A percentile compares a stretch with the other conserved stretches of the same genome.
phyloP scores from a whole-genome alignment of 2,797 vertebrate species.

The Okamejei kenojei region DNA sequence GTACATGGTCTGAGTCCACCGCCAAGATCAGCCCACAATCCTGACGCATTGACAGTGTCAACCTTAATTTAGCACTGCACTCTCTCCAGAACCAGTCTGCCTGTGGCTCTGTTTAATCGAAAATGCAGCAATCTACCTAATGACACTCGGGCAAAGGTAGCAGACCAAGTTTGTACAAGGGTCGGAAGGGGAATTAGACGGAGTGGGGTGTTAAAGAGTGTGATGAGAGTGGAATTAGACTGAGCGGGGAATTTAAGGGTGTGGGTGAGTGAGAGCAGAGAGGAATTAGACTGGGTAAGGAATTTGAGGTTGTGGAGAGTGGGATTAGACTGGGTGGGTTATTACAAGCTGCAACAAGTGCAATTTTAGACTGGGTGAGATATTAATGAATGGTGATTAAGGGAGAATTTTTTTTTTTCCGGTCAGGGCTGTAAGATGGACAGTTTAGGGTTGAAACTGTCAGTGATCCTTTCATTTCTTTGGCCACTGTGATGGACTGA shows the following conservation, averaged over 20 bases:
- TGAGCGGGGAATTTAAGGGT: neutral
- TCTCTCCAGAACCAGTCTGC: neutral
- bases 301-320: neutral
- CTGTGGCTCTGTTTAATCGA: neutral
- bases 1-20: neutral
- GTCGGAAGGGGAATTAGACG: neutral
- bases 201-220: neutral
- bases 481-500: neutral
- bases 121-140: neutral
- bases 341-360: neutral
- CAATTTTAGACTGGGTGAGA: neutral
- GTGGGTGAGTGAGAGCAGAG: neutral
- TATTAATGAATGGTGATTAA: no score
- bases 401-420: no score
- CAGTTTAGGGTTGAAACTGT: neutral
- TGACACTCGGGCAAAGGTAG: neutral
- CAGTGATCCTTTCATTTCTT: neutral
- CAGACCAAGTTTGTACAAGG: neutral
- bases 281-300: neutral
- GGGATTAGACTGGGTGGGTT: neutral
- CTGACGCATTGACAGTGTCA: neutral
- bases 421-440: neutral
- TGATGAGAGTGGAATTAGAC: neutral
- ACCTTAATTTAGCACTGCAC: neutral
- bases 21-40: neutral